Base-by-base conservation (phyloP, 2,113 vertebrate genomes). In the Rousettus leschenaultii region DNA sequence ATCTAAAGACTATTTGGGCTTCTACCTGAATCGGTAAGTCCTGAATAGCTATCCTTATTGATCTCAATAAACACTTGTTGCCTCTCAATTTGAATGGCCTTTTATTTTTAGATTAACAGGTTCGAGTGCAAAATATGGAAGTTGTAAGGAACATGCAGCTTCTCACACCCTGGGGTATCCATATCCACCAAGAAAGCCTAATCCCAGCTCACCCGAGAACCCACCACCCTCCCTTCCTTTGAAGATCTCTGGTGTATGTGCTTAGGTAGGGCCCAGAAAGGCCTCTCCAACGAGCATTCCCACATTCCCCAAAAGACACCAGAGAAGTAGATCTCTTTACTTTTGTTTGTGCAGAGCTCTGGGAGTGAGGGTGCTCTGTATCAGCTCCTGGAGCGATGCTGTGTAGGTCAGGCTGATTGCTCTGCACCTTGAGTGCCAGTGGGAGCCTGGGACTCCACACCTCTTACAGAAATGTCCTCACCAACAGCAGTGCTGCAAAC, bases 401-500 rank as follows among this genome's bases (percentile, higher is more conserved):
- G 3, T 18, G 2, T 26, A 11, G 70, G 26, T 22, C 28, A 45
- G 75, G 22, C 85, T 18, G 22, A 21, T 28, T 66, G 14, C 4
- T 2, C n/a, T 66, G 14, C 4, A 3, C 38, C 24, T 28, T 8
- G 22, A 6, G 3, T 11, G n/a, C 63, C 35, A 30, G 7, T 2
- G 8, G 38, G 28, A 71, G 22, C 66, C n/a, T 19, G 26, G 33
- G 6, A 4, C 65, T 19, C 15, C 7, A 6, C 0, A 2, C 14
- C 70, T 24, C 12, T 1, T 26, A 4, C 9, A 33, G 57, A 48
- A 48, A 45, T 22, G 51, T 40, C 30, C 45, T 33, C 12, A 11
- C 59, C 21, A n/a, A 40, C 24, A 13, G 1, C 1, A 24, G 24
- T 0, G 0, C 48, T 0, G 1, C 43, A 28, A 24, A 24, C 14